Evolutionary conservation across 2,888 invertebrate species (phyloP).

Genomic region (Parnassius smintheus): DNA sequence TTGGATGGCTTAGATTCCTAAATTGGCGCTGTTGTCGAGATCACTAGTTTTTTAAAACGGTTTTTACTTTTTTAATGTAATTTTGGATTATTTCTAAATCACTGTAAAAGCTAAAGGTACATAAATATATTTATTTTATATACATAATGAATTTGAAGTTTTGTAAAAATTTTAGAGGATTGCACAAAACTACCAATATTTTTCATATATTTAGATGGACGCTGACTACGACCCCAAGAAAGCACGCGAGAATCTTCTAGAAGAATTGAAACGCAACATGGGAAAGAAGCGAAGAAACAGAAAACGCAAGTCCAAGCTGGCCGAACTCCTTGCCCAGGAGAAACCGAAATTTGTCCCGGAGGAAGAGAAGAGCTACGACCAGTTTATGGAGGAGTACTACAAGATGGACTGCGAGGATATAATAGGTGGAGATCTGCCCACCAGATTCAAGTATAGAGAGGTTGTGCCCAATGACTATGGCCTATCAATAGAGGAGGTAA

Average conservation of each 20-base stretch:
- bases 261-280: constrained; percentile 75
- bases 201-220: constrained; percentile 85
- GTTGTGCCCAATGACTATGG: constrained; percentile 96
- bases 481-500: constrained; percentile 92
- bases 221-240: constrained; percentile 88
- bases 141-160: no score
- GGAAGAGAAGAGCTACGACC: constrained; percentile 86
- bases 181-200: not conserved
- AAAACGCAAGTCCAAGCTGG: constrained; percentile 87
- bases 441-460: constrained; percentile 95
- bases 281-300: constrained; percentile 82
- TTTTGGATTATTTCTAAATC: no score
- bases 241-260: constrained; percentile 72
- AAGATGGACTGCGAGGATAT: constrained; percentile 97
- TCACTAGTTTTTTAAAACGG: no score
- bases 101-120: no score
- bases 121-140: no score
- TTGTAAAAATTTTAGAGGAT: no score
- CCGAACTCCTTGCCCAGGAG: constrained; percentile 85
- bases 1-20: no score
- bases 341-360: constrained; percentile 93
- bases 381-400: constrained; percentile 97
- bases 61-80: no score
- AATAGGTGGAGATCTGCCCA: constrained; percentile 94
- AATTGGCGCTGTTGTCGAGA: no score